Evolutionary conservation across 1,140 invertebrate genomes (phyloP).

Genomic region (Drosophila virilis): DNA sequence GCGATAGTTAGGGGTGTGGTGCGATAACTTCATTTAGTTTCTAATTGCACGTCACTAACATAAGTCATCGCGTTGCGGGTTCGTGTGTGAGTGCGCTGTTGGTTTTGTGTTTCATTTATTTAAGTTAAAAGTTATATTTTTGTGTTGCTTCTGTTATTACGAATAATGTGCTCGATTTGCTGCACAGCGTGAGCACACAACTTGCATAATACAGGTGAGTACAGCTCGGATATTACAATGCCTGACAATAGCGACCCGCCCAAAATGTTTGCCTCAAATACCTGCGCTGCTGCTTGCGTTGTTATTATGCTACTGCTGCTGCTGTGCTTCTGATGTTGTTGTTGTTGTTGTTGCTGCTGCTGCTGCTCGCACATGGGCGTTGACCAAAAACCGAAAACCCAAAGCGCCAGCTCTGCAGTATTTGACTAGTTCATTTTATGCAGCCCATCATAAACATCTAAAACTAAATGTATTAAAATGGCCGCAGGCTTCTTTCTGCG

Average conservation of each 20-base stretch:
- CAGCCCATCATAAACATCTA: not conserved
- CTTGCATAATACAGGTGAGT: constrained; percentile 44
- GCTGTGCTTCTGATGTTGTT: constrained; percentile 38
- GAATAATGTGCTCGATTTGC: constrained; percentile 45
- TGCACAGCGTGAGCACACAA: constrained; percentile 23
- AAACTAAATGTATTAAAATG: constrained; percentile 9
- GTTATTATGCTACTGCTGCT: constrained; percentile 65
- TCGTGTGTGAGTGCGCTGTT: constrained; percentile 34
- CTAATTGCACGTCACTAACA: constrained; percentile 38
- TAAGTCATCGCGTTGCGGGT: constrained; percentile 48
- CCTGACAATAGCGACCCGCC: constrained; percentile 55
- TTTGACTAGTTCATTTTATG: not conserved
- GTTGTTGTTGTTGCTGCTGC: constrained; percentile 56
- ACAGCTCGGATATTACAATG: not conserved
- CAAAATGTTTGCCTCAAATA: constrained; percentile 68
- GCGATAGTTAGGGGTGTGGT: constrained; percentile 42
- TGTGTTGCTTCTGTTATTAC: constrained; percentile 50
- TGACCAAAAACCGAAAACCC: constrained; percentile 67
- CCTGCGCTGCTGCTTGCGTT: constrained; percentile 66
- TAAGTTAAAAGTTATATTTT: constrained; percentile 47
- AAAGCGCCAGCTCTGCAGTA: not conserved
- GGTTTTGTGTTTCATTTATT: constrained; percentile 53
- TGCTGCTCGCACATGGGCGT: constrained; percentile 74
- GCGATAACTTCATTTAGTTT: constrained; percentile 43
- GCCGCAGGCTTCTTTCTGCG: constrained; percentile 9